Conservation (phyloP, 1,140 invertebrate genomes). For the Lanistes nyassanus region DNA sequence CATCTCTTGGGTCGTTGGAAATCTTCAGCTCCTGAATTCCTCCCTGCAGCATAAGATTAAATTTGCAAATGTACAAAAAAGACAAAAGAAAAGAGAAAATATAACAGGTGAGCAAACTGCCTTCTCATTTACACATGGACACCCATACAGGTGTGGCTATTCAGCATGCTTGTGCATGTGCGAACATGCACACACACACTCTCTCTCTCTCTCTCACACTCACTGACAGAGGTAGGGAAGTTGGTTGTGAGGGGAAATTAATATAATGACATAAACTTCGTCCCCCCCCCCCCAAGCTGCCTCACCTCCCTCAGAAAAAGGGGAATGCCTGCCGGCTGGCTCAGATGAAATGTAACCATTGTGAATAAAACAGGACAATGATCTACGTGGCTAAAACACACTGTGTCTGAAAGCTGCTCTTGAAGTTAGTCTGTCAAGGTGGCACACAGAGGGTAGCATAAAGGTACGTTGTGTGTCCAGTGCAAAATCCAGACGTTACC, state of each 20-base stretch:
- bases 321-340: no score
- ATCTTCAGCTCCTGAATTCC: slow-evolving; percentile 43
- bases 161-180: neutral
- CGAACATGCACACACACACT: neutral
- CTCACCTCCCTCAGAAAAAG: neutral
- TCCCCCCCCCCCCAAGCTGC: neutral
- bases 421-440: no score
- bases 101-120: neutral
- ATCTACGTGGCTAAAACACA: no score
- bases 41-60: slow-evolving; percentile 32
- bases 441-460: no score
- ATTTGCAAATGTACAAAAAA: neutral
- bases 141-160: no score
- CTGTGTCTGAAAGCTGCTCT: no score
- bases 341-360: no score
- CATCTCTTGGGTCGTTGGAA: slow-evolving; percentile 31
- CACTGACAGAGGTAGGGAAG: neutral
- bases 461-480: no score
- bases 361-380: no score
- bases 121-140: no score
- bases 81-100: neutral
- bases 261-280: neutral
- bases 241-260: neutral
- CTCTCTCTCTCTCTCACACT: neutral
- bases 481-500: no score